Conservation (phyloP, 2,888 invertebrate species). For the Nezara viridula region DNA sequence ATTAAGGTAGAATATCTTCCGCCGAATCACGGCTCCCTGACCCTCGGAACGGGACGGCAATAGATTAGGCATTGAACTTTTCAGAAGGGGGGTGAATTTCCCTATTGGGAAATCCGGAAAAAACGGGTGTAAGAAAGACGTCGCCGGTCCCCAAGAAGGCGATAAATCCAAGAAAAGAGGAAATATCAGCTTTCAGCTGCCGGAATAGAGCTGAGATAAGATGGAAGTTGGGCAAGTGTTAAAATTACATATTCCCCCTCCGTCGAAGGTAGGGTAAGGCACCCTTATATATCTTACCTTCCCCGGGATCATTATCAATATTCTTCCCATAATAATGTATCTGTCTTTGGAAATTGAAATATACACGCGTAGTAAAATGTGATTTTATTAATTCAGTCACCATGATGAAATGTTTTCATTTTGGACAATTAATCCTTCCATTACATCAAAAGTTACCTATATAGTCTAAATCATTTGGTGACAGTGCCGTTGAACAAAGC, state of each 20-base stretch:
- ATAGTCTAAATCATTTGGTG: too few relatives aligned
- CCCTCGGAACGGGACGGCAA: constrained; percentile 13
- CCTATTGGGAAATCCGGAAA: constrained; percentile 21
- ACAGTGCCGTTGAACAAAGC: too few relatives aligned
- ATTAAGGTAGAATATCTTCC: constrained; percentile 4
- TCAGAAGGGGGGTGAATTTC: constrained; percentile 4
- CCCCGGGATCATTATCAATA: constrained; percentile 1
- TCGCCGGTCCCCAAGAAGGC: constrained; percentile 23
- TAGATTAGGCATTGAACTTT: constrained; percentile 43
- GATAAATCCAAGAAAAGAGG: constrained; percentile 43
- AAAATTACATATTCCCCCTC: constrained; percentile 49
- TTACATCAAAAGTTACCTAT: too few relatives aligned
- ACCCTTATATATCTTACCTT: not conserved
- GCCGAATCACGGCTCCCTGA: constrained; percentile 30
- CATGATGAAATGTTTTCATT: too few relatives aligned
- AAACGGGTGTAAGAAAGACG: constrained; percentile 4
- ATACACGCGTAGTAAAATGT: not conserved
- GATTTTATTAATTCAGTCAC: too few relatives aligned
- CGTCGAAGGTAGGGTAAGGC: not conserved
- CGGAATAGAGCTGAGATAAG: constrained; percentile 45
- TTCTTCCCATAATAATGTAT: not conserved
- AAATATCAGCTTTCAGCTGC: constrained; percentile 49
- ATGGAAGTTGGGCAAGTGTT: constrained; percentile 48
- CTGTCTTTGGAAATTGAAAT: not conserved
- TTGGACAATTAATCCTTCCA: too few relatives aligned